Conservation (phyloP, 2,113 vertebrate species). For the Channa argus region DNA sequence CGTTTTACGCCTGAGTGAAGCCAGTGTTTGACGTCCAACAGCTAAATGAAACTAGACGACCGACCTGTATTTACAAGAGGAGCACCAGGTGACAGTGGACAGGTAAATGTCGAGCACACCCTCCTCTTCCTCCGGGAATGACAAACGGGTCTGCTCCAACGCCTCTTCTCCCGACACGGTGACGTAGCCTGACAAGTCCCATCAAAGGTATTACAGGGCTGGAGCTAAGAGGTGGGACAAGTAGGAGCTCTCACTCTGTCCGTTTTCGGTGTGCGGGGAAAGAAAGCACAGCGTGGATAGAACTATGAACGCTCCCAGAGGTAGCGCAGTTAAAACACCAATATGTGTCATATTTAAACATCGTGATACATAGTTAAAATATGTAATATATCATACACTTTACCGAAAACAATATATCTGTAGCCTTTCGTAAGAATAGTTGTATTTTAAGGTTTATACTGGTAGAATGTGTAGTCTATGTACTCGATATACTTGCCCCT, state of each 20-base stretch:
- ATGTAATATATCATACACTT: too few relatives aligned
- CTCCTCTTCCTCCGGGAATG: slow-evolving; percentile 65
- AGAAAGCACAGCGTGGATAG: background rate
- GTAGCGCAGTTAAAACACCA: too few relatives aligned
- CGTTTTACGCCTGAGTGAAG: slow-evolving; percentile 62
- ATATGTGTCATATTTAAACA: too few relatives aligned
- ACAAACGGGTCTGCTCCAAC: slow-evolving; percentile 48
- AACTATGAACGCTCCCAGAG: too few relatives aligned
- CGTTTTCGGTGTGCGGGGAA: background rate
- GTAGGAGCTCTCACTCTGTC: slow-evolving; percentile 56
- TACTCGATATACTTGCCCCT: too few relatives aligned
- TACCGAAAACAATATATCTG: too few relatives aligned
- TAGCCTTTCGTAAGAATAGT: too few relatives aligned
- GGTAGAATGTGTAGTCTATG: too few relatives aligned
- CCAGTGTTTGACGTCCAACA: slow-evolving; percentile 56
- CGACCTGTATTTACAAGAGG: slow-evolving; percentile 2
- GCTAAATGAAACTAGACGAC: slow-evolving; percentile 26
- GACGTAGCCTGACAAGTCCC: slow-evolving; percentile 63
- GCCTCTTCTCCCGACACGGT: slow-evolving; percentile 44
- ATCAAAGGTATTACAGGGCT: slow-evolving; percentile 24
- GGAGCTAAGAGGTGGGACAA: background rate
- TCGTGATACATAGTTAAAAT: too few relatives aligned
- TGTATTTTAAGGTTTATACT: too few relatives aligned
- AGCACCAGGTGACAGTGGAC: slow-evolving; percentile 44
- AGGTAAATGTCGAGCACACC: slow-evolving; percentile 77